Conservation (phyloP, 2,797 vertebrate genomes). For the Syngnathus acus region DNA sequence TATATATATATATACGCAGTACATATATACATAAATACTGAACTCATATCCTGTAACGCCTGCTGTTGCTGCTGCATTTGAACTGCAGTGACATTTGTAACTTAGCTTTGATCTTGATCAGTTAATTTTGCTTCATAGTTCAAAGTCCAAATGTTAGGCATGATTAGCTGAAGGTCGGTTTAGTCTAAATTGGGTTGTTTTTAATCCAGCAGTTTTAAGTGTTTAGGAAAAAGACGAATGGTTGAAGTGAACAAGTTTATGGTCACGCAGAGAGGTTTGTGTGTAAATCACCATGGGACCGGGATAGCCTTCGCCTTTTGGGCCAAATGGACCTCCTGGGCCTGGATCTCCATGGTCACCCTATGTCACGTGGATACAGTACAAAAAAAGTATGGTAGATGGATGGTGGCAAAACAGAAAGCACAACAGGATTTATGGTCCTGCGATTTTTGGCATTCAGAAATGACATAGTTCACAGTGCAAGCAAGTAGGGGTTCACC, state of each 20-base stretch:
- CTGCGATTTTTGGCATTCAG: no score
- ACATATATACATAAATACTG: background rate
- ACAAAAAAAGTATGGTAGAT: conserved; percentile 1
- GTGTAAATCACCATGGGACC: conserved; percentile 67
- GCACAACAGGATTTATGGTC: no score
- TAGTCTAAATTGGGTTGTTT: no score
- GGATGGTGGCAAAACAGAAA: no score
- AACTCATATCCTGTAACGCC: background rate
- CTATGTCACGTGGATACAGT: conserved; percentile 43
- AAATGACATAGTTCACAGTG: no score
- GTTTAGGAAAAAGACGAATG: background rate
- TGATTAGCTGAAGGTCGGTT: background rate
- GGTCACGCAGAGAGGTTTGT: background rate
- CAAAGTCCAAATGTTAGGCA: background rate
- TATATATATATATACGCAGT: background rate
- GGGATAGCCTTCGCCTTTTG: conserved; percentile 82
- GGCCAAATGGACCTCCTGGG: conserved; percentile 72
- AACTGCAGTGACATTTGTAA: background rate
- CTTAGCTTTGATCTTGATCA: background rate
- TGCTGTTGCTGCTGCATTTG: background rate
- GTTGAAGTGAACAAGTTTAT: conserved; percentile 15
- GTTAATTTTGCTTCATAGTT: background rate
- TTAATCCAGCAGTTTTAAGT: no score
- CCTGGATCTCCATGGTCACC: conserved; percentile 78
- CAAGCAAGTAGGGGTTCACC: conserved; percentile 52